Percentiles rank a stretch among this genome's conserved stretches.
phyloP scores from a whole-genome alignment of 1,140 invertebrate species.

The Pseudomyrmex cubaensis region DNA sequence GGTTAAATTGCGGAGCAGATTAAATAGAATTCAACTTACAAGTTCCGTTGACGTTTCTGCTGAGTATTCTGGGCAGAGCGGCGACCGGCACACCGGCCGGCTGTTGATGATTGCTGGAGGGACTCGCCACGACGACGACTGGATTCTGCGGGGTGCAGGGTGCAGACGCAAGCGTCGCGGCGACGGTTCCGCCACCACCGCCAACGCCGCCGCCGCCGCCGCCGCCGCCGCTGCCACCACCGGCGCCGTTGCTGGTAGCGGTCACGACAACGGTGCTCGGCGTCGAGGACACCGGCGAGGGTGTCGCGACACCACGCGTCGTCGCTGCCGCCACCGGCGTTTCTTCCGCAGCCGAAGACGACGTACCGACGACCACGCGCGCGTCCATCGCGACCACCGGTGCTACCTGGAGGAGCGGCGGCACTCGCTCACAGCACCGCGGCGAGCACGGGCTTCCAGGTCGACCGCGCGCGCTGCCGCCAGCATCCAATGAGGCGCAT shows the following conservation, averaged over 20 bases:
- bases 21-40: conserved; percentile 78
- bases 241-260: conserved; percentile 38
- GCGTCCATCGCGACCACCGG: conserved; percentile 61
- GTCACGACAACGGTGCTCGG: conserved; percentile 57
- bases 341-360: conserved; percentile 45
- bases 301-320: conserved; percentile 78
- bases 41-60: conserved; percentile 85
- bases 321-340: conserved; percentile 61
- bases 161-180: conserved; percentile 64
- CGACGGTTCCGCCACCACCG: conserved; percentile 15
- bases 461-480: conserved; percentile 33
- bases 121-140: conserved; percentile 76
- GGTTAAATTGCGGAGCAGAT: neutral
- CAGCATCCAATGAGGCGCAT: conserved; percentile 57
- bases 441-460: conserved; percentile 47
- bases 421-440: conserved; percentile 56
- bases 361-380: conserved; percentile 59
- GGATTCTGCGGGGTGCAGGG: conserved; percentile 70
- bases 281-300: conserved; percentile 76
- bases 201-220: conserved; percentile 29
- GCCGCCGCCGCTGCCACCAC: neutral
- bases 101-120: conserved; percentile 68
- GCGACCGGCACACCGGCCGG: conserved; percentile 64
- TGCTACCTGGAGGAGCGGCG: conserved; percentile 37
- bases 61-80: conserved; percentile 82